phyloP scores from a whole-genome alignment of 2,888 invertebrate species.

The Oscheius sp. region DNA sequence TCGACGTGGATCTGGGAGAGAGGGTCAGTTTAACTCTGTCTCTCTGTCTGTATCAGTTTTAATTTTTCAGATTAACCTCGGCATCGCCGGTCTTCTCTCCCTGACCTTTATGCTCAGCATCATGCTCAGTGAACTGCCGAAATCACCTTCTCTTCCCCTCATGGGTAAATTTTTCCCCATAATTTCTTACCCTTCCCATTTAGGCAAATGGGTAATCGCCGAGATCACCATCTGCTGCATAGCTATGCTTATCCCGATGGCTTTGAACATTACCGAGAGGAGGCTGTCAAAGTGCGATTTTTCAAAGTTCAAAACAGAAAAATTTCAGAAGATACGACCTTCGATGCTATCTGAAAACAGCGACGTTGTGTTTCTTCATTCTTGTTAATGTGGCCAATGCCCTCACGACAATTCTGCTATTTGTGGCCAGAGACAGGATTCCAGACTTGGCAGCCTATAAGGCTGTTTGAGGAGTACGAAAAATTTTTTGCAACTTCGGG shows the following conservation, averaged over 20 bases:
- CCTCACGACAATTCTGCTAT: no score
- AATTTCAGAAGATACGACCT: no score
- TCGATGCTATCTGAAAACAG: no score
- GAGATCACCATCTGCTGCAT: conserved; percentile 7
- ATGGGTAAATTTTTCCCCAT: not conserved
- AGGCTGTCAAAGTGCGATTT: no score
- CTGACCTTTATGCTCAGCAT: conserved; percentile 8
- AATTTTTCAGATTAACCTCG: conserved; percentile 7
- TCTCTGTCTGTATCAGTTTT: not conserved
- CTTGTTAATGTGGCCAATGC: no score
- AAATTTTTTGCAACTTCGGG: no score
- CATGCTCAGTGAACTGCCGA: conserved; percentile 8
- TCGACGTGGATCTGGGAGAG: conserved; percentile 6
- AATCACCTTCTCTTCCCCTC: not conserved
- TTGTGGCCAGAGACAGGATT: no score
- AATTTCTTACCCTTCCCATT: not conserved
- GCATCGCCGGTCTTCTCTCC: conserved; percentile 11
- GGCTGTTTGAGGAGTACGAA: no score
- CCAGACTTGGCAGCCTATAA: no score
- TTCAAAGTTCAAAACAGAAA: no score
- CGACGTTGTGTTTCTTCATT: no score
- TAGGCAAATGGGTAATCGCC: not conserved
- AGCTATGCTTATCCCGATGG: not conserved
- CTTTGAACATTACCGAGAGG: no score
- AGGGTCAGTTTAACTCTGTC: not conserved